These are phyloP conservation scores for Argyrosomus regius DNA, from an alignment of 2,797 vertebrate species.

Conservation along the genomic window DNA sequence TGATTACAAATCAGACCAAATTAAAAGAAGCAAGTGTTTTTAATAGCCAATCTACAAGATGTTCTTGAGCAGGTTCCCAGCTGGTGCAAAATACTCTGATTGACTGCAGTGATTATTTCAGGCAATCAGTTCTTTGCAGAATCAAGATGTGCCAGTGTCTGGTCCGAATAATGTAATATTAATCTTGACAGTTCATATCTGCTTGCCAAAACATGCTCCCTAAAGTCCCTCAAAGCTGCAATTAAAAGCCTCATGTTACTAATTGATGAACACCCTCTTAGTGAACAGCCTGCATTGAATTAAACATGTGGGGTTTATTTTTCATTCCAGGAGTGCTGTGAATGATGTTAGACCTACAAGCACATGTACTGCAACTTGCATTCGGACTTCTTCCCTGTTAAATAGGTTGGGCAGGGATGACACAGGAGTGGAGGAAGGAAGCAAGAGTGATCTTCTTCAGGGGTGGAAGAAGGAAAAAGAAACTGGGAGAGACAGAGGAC, in stretches of 20 bases:
- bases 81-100: constrained; percentile 29
- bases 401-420: constrained; percentile 58
- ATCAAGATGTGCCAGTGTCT: constrained; percentile 37
- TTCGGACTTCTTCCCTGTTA: constrained; percentile 62
- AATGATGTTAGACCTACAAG: constrained; percentile 56
- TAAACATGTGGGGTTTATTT: constrained; percentile 71
- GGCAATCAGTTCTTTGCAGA: constrained; percentile 35
- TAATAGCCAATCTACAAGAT: constrained; percentile 11
- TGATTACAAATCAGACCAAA: neutral
- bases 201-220: constrained; percentile 60
- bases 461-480: neutral
- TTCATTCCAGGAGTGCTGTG: constrained; percentile 39
- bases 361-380: constrained; percentile 70
- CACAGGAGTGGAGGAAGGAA: constrained; percentile 43
- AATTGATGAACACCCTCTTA: constrained; percentile 79
- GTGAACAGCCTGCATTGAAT: constrained; percentile 71
- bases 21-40: neutral
- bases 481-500: constrained; percentile 20
- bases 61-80: constrained; percentile 14
- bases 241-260: constrained; percentile 82
- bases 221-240: constrained; percentile 75
- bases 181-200: constrained; percentile 68
- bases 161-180: constrained; percentile 66
- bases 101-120: constrained; percentile 51
- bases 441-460: constrained; percentile 11